These are phyloP conservation scores for Falco novaeseelandiae DNA, from an alignment of 2,797 vertebrate genomes.

Conservation along the genomic window DNA sequence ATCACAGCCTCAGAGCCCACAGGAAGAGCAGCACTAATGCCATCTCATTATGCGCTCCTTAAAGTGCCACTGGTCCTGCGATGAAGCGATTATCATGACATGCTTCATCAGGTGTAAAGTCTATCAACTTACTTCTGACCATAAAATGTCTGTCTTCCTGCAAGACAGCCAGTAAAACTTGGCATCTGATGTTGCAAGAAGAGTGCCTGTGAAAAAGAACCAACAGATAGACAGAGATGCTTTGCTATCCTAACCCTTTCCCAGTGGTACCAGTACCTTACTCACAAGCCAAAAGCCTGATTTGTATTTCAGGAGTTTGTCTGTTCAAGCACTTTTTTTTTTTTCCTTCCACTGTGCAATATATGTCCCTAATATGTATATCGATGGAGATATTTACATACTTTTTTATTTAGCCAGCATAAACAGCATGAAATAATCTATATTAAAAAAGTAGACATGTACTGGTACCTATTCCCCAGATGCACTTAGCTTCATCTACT, in stretches of 20 bases:
- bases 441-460: background rate
- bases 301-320: background rate
- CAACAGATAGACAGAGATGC: background rate
- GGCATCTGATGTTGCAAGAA: background rate
- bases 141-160: background rate
- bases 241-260: background rate
- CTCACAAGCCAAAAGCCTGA: background rate
- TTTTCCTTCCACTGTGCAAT: background rate
- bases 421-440: slow-evolving; percentile 4
- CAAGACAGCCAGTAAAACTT: background rate
- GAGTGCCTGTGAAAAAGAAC: background rate
- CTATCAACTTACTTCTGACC: background rate
- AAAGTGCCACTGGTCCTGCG: fast-evolving
- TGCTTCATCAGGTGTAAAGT: background rate
- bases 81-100: background rate
- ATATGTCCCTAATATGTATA: background rate
- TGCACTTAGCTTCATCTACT: slow-evolving; percentile 1
- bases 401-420: background rate
- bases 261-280: background rate
- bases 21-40: background rate
- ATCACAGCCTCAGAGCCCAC: background rate
- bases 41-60: background rate
- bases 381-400: background rate
- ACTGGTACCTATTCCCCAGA: background rate
- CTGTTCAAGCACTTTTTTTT: background rate